These are phyloP conservation scores for Chiloscyllium punctatum DNA, from an alignment of 2,797 vertebrate genomes.

Conservation along the genomic window DNA sequence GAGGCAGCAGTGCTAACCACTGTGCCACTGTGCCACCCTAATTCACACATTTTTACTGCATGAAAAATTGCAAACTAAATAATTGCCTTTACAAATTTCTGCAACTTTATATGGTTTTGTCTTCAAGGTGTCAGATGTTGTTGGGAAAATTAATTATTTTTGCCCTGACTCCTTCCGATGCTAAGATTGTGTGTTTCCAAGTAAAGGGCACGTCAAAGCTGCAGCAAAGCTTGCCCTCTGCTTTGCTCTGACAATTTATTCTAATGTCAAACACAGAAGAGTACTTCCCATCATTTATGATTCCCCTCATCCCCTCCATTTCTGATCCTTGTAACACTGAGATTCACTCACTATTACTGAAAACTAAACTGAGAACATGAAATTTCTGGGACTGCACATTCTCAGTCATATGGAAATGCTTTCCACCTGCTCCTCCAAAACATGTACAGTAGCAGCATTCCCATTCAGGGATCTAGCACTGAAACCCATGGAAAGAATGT, in stretches of 20 bases:
- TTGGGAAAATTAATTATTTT: neutral
- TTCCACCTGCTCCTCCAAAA: neutral
- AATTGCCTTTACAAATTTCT: neutral
- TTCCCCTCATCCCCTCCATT: neutral
- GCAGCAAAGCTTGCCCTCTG: neutral
- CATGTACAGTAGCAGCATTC: neutral
- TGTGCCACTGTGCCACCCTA: no score
- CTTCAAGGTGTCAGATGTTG: neutral
- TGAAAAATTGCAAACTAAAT: neutral
- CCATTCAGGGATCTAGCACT: neutral
- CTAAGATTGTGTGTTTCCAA: neutral
- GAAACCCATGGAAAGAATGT: no score
- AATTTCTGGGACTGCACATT: neutral
- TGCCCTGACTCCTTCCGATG: neutral
- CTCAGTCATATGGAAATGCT: neutral
- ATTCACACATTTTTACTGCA: no score
- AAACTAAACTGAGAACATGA: neutral
- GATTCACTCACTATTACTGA: no score
- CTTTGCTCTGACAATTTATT: neutral
- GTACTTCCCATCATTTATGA: neutral
- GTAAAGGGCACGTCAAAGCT: neutral
- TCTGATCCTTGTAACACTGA: no score
- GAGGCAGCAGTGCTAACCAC: no score
- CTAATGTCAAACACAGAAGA: neutral
- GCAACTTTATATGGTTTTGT: neutral